Conservation (phyloP, 2,888 invertebrate genomes). For the Pandemis heparana region DNA sequence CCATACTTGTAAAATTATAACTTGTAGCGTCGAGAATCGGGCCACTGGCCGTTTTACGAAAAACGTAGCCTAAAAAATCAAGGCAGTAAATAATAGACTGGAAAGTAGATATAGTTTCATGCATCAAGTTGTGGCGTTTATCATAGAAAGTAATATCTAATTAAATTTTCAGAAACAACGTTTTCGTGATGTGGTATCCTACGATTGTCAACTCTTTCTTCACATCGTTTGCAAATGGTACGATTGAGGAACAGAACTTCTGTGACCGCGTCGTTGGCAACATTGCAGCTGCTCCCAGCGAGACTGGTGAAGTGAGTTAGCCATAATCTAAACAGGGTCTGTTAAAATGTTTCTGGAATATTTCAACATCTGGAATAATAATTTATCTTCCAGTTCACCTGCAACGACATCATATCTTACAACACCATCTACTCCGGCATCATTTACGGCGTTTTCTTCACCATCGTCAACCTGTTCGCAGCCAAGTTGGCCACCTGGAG, state of each 20-base stretch:
- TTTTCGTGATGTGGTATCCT: constrained; percentile 83
- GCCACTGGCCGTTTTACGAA: too few relatives aligned
- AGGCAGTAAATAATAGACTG: too few relatives aligned
- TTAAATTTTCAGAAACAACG: constrained; percentile 70
- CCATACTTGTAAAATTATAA: too few relatives aligned
- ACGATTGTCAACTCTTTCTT: constrained; percentile 81
- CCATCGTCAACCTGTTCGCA: constrained; percentile 78
- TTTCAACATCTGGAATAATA: not conserved
- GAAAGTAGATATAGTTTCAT: too few relatives aligned
- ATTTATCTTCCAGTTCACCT: constrained; percentile 58
- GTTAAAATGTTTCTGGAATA: not conserved
- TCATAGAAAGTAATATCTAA: not conserved
- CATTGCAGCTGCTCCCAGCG: constrained; percentile 40
- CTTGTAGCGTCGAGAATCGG: too few relatives aligned
- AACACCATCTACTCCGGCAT: constrained; percentile 86
- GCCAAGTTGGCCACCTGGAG: constrained; percentile 78
- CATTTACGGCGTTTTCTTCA: constrained; percentile 84
- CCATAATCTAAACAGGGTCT: not conserved
- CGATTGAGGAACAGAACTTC: constrained; percentile 48
- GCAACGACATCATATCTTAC: constrained; percentile 78
- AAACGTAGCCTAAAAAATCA: too few relatives aligned
- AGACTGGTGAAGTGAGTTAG: constrained; percentile 48
- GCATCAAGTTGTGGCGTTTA: not conserved
- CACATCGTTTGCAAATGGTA: constrained; percentile 52
- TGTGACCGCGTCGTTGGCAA: constrained; percentile 58